A percentile compares a stretch with the other conserved stretches of the same genome.
Conservation (phyloP, 2,797 vertebrate genomes). For the Ataeniobius toweri region DNA sequence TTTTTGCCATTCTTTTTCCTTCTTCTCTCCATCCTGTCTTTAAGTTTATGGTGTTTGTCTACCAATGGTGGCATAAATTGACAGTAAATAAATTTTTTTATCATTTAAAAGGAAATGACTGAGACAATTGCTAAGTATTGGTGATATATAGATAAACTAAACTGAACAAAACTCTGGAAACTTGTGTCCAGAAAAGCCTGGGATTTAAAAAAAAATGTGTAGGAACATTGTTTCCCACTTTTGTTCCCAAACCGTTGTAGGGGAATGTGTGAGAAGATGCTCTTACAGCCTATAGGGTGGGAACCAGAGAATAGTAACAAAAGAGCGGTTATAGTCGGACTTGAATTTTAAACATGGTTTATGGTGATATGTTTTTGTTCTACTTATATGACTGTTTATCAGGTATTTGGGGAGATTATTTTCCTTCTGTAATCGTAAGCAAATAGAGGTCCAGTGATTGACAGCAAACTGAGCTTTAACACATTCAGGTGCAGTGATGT, state of each 20-base stretch:
- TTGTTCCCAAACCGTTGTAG: slow-evolving; percentile 48
- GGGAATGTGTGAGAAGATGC: slow-evolving; percentile 4
- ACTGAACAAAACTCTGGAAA: too few species aligned
- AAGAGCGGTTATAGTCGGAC: not conserved
- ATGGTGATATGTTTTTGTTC: slow-evolving; percentile 11
- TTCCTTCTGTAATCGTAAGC: not conserved
- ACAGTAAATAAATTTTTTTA: too few species aligned
- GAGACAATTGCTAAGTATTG: too few species aligned
- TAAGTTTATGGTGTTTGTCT: too few species aligned
- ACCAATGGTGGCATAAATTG: too few species aligned
- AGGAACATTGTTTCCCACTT: slow-evolving; percentile 24
- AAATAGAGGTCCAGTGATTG: slow-evolving; percentile 22
- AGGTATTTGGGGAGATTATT: slow-evolving; percentile 24
- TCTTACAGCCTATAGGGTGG: not conserved
- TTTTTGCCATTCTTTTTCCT: too few species aligned
- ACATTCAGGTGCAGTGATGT: slow-evolving; percentile 14
- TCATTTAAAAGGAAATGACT: too few species aligned
- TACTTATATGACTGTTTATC: slow-evolving; percentile 13
- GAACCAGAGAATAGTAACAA: not conserved
- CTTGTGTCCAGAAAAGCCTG: not conserved
- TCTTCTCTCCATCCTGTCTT: too few species aligned
- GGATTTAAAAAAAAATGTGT: not conserved
- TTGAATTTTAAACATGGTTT: not conserved
- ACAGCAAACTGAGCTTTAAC: slow-evolving; percentile 41
- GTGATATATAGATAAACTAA: too few species aligned